Percentiles rank a stretch among this genome's conserved stretches.
These are phyloP conservation scores for Chorisops tibialis DNA, from an alignment of 2,888 invertebrate genomes.

Conservation along the genomic window DNA sequence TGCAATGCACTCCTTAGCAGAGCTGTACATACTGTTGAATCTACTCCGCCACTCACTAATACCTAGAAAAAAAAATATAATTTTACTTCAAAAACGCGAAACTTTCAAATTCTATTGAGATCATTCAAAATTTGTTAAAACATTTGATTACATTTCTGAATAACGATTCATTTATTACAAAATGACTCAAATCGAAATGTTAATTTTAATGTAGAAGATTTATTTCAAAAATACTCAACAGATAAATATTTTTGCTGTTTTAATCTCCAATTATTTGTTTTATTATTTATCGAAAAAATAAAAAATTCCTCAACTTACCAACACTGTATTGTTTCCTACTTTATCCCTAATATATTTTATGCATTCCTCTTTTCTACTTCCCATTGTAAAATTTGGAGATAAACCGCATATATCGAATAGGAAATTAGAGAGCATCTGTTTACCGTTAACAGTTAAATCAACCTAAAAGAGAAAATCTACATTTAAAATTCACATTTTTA, in stretches of 20 bases:
- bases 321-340: constrained; percentile 88
- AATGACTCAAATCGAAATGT: not conserved
- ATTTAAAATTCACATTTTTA: not conserved
- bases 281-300: constrained; percentile 3
- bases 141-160: not conserved
- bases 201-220: constrained; percentile 1
- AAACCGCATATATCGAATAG: constrained; percentile 87
- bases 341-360: constrained; percentile 86
- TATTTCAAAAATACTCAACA: not conserved
- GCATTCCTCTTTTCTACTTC: constrained; percentile 82
- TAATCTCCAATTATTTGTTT: not conserved
- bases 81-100: not conserved
- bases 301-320: constrained; percentile 74
- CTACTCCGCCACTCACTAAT: constrained; percentile 95
- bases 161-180: not conserved
- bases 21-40: constrained; percentile 99
- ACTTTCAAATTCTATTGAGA: too few relatives aligned
- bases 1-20: constrained; percentile 85
- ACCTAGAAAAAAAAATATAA: constrained; percentile 56
- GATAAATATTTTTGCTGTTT: constrained; percentile 1
- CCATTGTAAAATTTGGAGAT: constrained; percentile 83
- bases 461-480: constrained; percentile 57
- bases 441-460: constrained; percentile 88
- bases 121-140: too few relatives aligned
- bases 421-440: constrained; percentile 90